Conservation (phyloP, 2,797 vertebrate genomes). For the Meriones psammophilus region DNA sequence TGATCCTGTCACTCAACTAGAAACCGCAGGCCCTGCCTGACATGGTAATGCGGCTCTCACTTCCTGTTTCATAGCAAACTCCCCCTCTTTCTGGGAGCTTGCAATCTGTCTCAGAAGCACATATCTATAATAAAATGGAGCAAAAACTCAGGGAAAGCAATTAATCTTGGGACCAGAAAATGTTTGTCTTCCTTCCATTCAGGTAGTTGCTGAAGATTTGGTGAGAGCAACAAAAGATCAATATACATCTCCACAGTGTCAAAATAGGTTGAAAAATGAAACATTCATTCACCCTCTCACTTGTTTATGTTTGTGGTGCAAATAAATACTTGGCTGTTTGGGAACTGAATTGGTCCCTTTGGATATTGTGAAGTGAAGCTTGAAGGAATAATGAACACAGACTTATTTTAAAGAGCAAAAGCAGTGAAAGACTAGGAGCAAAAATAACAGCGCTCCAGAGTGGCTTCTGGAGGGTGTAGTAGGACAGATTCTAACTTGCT, state of each 20-base stretch:
- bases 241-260: neutral
- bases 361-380: slow-evolving; percentile 21
- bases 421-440: neutral
- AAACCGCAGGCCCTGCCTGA: neutral
- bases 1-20: neutral
- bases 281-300: neutral
- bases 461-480: neutral
- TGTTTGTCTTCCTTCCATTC: neutral
- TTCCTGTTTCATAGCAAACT: neutral
- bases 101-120: neutral
- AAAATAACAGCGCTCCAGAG: neutral
- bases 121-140: neutral
- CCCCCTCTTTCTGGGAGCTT: neutral
- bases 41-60: neutral
- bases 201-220: neutral
- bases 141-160: neutral
- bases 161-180: neutral
- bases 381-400: neutral
- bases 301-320: slow-evolving; percentile 16
- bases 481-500: neutral
- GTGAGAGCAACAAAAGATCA: slow-evolving; percentile 3
- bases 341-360: slow-evolving; percentile 46
- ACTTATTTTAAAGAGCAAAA: slow-evolving; percentile 26
- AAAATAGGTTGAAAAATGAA: slow-evolving; percentile 46
- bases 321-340: neutral